Evolutionary conservation across 2,797 vertebrate genomes (phyloP).

Genomic region (Sparus aurata): DNA sequence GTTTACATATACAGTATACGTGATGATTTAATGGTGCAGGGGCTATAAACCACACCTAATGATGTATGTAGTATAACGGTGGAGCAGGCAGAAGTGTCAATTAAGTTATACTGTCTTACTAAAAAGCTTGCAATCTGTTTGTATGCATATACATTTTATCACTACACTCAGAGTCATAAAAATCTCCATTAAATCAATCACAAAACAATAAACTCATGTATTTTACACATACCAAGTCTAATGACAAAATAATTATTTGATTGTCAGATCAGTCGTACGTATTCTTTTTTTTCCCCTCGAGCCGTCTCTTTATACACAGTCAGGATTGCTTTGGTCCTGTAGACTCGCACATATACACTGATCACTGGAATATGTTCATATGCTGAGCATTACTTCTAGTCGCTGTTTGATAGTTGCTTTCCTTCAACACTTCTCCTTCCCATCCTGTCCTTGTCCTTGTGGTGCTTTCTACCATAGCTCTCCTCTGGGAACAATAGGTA

Average conservation of each 20-base stretch:
- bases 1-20: not conserved
- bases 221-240: no score
- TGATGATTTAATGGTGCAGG: not conserved
- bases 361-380: not conserved
- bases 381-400: not conserved
- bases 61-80: not conserved
- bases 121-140: not conserved
- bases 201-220: not conserved
- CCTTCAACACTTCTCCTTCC: conserved; percentile 2
- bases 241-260: not conserved
- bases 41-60: not conserved
- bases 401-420: not conserved
- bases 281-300: not conserved
- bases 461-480: conserved; percentile 4
- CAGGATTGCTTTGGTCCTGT: not conserved
- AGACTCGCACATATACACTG: not conserved
- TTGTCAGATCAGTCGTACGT: not conserved
- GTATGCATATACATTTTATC: not conserved
- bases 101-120: not conserved
- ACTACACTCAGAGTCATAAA: not conserved
- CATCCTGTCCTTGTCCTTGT: conserved; percentile 12
- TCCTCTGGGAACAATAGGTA: conserved; percentile 22
- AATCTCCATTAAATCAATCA: not conserved
- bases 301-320: not conserved
- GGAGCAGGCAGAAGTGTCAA: not conserved